These are phyloP conservation scores for Epicampocera succincta DNA, from an alignment of 2,888 invertebrate genomes.

Conservation along the genomic window DNA sequence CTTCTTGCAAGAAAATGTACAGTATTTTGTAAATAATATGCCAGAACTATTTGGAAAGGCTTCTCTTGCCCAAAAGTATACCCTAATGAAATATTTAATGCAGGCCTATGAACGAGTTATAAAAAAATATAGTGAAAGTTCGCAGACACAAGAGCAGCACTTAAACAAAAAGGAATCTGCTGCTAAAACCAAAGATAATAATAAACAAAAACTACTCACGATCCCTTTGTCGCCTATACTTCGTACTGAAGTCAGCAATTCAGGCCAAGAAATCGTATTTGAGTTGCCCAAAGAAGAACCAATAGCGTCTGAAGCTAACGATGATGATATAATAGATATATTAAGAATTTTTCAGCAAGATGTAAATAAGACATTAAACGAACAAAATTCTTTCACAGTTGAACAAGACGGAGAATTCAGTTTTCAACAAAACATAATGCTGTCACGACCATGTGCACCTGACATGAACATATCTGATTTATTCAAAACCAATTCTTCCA, in stretches of 20 bases:
- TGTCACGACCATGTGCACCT: background rate
- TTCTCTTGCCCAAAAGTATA: constrained; percentile 67
- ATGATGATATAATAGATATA: background rate
- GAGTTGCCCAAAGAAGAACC: background rate
- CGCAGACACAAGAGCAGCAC: background rate
- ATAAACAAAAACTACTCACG: background rate
- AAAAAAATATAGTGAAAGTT: constrained; percentile 34
- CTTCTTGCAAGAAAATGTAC: constrained; percentile 70
- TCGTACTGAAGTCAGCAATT: background rate
- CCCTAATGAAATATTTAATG: constrained; percentile 71
- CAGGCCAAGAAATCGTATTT: background rate
- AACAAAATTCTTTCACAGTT: background rate
- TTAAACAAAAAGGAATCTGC: background rate
- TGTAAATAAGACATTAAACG: background rate
- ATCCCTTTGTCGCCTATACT: background rate
- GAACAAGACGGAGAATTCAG: background rate
- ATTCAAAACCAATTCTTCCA: constrained; percentile 4
- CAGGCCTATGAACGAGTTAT: constrained; percentile 60
- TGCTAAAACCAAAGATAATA: background rate
- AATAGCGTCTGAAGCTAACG: background rate
- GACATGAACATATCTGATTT: constrained; percentile 38
- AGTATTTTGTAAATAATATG: constrained; percentile 68
- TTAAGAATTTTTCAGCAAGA: constrained; percentile 44
- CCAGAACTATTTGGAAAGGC: constrained; percentile 60
- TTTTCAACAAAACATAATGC: background rate